These are phyloP conservation scores for Coremacera marginata DNA, from an alignment of 2,888 invertebrate species.

Conservation along the genomic window DNA sequence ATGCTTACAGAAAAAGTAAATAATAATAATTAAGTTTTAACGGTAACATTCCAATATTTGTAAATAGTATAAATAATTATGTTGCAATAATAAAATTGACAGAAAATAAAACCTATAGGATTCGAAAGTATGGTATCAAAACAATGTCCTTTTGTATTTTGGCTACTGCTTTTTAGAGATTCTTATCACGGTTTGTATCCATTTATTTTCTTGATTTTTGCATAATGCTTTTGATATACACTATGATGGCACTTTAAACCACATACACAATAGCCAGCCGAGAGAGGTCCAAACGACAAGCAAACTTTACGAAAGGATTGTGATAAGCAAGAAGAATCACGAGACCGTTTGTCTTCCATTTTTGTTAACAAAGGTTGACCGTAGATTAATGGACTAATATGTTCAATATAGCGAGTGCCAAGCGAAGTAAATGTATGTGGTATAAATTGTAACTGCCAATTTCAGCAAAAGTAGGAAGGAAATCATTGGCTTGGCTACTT, in stretches of 20 bases:
- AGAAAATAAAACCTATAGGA: conserved; percentile 53
- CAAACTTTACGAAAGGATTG: not conserved
- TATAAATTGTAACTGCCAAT: conserved; percentile 7
- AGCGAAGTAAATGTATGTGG: conserved; percentile 14
- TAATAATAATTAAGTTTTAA: conserved; percentile 51
- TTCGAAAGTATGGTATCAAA: conserved; percentile 51
- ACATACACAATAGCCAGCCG: conserved; percentile 65
- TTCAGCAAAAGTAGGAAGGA: conserved; percentile 17
- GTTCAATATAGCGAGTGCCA: not conserved
- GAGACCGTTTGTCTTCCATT: not conserved
- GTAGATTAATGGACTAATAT: conserved; percentile 6
- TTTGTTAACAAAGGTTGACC: not conserved
- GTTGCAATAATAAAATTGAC: conserved; percentile 48
- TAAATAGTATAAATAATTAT: conserved; percentile 45
- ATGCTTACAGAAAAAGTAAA: conserved; percentile 55
- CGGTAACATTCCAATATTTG: conserved; percentile 50
- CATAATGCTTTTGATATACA: conserved; percentile 49
- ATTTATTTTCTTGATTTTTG: conserved; percentile 13
- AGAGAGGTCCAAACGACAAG: conserved; percentile 44
- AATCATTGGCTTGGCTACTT: conserved; percentile 48
- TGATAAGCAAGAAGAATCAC: not conserved
- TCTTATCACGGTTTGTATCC: conserved; percentile 28
- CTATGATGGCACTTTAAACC: conserved; percentile 66
- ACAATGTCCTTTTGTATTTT: conserved; percentile 38
- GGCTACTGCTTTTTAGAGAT: conserved; percentile 37